A percentile compares a stretch with the other conserved stretches of the same genome.
Evolutionary conservation across 2,113 vertebrate genomes (phyloP).

Genomic region (Campylomormyrus tamandua): DNA sequence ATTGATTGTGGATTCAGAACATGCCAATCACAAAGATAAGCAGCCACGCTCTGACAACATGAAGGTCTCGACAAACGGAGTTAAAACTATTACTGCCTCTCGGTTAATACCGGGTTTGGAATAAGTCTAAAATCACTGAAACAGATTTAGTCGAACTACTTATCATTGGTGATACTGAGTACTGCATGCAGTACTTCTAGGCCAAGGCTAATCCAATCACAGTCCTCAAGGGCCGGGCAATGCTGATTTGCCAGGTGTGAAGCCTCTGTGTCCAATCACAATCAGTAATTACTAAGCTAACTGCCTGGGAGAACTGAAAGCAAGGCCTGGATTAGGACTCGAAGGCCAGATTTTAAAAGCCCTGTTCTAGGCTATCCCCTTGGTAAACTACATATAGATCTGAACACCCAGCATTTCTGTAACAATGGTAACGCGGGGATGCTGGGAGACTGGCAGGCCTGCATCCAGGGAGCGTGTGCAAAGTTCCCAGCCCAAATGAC

Average conservation of each 20-base stretch:
- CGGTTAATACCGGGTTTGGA: background rate
- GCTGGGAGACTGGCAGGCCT: background rate
- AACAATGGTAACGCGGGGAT: background rate
- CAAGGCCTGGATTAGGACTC: background rate
- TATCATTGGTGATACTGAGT: background rate
- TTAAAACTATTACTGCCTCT: background rate
- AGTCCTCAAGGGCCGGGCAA: background rate
- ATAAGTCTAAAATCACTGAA: background rate
- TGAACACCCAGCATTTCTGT: background rate
- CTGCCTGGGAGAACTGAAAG: too few relatives aligned
- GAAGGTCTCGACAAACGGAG: background rate
- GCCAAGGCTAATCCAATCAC: background rate
- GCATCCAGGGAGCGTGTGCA: background rate
- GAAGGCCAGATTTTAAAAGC: background rate
- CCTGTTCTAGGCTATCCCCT: background rate
- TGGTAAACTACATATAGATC: background rate
- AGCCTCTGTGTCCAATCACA: too few relatives aligned
- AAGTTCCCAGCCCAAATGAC: background rate
- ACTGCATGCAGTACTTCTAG: background rate
- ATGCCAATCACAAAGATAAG: background rate
- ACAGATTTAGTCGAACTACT: background rate
- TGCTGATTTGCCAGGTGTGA: too few relatives aligned
- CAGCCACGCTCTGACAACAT: background rate
- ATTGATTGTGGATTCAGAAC: conserved; percentile 1
- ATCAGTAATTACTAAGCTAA: too few relatives aligned